These are phyloP conservation scores for Latrodectus elegans DNA, from an alignment of 2,888 invertebrate species.

Conservation along the genomic window DNA sequence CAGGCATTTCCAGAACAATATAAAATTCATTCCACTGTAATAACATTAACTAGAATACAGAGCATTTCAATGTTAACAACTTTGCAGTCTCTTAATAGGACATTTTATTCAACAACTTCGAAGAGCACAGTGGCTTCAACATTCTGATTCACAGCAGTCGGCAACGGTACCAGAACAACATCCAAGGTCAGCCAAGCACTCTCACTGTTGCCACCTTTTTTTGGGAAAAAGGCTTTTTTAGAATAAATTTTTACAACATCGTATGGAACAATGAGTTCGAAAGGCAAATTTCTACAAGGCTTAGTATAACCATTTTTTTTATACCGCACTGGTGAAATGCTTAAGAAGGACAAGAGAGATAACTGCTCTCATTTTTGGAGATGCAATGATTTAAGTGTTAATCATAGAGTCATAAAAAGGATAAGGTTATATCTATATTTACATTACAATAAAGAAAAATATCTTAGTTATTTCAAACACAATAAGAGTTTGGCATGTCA, in stretches of 20 bases:
- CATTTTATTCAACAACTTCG: not conserved
- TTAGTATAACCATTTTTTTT: slow-evolving; percentile 2
- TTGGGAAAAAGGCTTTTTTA: slow-evolving; percentile 11
- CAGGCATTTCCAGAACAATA: slow-evolving; percentile 42
- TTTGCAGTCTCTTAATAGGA: not conserved
- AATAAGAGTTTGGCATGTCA: slow-evolving; percentile 1
- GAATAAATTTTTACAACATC: not conserved
- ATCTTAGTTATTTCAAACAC: not conserved
- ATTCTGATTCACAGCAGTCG: slow-evolving; percentile 8
- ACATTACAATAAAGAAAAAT: slow-evolving; percentile 1
- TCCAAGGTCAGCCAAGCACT: slow-evolving; percentile 15
- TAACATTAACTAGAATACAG: slow-evolving; percentile 56
- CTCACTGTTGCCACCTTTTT: slow-evolving; percentile 21
- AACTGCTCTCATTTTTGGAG: not conserved
- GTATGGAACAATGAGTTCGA: slow-evolving; percentile 1
- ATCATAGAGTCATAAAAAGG: slow-evolving; percentile 5
- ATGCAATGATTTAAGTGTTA: slow-evolving; percentile 5
- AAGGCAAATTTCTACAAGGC: slow-evolving; percentile 5
- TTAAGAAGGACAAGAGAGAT: not conserved
- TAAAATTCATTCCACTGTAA: slow-evolving; percentile 43
- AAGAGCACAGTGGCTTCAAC: not conserved
- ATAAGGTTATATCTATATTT: slow-evolving; percentile 1
- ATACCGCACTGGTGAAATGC: not conserved
- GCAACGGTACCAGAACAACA: slow-evolving; percentile 31
- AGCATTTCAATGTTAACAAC: slow-evolving; percentile 18